Percentiles rank a stretch among this genome's conserved stretches.
Conservation (phyloP, 2,797 vertebrate species). For the Sebastes taczanowskii region DNA sequence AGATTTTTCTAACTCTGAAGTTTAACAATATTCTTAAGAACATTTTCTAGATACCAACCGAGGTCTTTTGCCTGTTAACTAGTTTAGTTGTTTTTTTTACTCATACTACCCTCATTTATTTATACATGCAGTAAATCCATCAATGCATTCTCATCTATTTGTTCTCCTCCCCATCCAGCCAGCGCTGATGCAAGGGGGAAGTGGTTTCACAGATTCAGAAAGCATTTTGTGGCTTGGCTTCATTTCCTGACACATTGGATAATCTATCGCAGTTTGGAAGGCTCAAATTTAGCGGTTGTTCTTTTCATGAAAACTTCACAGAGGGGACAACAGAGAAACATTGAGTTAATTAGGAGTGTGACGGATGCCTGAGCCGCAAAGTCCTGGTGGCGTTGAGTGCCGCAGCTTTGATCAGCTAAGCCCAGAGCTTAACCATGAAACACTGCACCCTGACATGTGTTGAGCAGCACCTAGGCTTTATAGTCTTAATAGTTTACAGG, state of each 20-base stretch:
- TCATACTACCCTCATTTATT: neutral
- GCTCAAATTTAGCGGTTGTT: constrained; percentile 61
- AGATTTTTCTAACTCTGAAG: neutral
- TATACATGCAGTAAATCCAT: neutral
- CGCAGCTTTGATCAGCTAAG: constrained; percentile 79
- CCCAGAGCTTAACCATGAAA: constrained; percentile 76
- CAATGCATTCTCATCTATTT: constrained; percentile 17
- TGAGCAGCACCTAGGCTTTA: constrained; percentile 72
- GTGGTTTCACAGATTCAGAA: constrained; percentile 56
- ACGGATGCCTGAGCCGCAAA: constrained; percentile 73
- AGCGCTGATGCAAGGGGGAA: constrained; percentile 37
- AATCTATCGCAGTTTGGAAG: constrained; percentile 66
- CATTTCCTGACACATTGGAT: constrained; percentile 74
- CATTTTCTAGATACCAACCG: neutral
- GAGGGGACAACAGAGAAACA: constrained; percentile 66
- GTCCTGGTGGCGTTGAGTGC: constrained; percentile 72
- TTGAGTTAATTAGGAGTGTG: constrained; percentile 78
- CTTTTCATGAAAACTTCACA: constrained; percentile 73
- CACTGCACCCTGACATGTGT: constrained; percentile 74
- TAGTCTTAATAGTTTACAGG: constrained; percentile 70
- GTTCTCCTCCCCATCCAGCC: constrained; percentile 18
- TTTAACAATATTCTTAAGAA: neutral
- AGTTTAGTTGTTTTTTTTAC: neutral
- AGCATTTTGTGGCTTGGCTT: constrained; percentile 64
- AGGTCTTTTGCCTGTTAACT: neutral